These are phyloP conservation scores for Acanthurus tractus DNA, from an alignment of 2,797 vertebrate genomes.

Conservation along the genomic window DNA sequence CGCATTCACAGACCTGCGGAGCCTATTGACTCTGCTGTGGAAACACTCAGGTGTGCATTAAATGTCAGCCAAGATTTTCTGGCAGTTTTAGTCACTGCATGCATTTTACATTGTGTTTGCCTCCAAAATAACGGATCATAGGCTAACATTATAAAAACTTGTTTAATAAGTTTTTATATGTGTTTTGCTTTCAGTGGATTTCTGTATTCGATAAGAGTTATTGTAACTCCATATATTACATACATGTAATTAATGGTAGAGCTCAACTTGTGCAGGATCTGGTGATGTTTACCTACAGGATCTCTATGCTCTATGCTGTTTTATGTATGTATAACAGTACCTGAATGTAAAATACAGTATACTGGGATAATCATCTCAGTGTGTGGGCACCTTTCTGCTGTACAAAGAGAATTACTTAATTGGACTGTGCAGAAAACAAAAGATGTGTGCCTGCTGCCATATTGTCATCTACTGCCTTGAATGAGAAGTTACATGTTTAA, in stretches of 20 bases:
- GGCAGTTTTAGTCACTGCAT: not conserved
- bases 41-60: not conserved
- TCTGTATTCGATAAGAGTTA: not conserved
- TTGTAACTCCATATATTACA: not conserved
- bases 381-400: constrained; percentile 28
- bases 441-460: constrained; percentile 7
- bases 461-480: constrained; percentile 33
- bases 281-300: not conserved
- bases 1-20: constrained; percentile 28
- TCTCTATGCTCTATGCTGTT: not conserved
- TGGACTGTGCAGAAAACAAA: constrained; percentile 14
- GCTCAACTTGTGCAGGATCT: not conserved
- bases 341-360: not conserved
- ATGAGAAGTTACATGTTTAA: constrained; percentile 32
- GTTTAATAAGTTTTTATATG: not conserved
- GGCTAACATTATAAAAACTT: not conserved
- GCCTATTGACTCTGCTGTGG: constrained; percentile 14
- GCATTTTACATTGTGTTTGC: too few species aligned
- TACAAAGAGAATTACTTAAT: not conserved
- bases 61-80: not conserved
- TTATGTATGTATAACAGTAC: not conserved
- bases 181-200: not conserved
- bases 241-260: not conserved
- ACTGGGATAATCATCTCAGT: not conserved
- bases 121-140: too few species aligned